Base-by-base conservation (phyloP, 2,797 vertebrate species). In the Micrastur ruficollis region DNA sequence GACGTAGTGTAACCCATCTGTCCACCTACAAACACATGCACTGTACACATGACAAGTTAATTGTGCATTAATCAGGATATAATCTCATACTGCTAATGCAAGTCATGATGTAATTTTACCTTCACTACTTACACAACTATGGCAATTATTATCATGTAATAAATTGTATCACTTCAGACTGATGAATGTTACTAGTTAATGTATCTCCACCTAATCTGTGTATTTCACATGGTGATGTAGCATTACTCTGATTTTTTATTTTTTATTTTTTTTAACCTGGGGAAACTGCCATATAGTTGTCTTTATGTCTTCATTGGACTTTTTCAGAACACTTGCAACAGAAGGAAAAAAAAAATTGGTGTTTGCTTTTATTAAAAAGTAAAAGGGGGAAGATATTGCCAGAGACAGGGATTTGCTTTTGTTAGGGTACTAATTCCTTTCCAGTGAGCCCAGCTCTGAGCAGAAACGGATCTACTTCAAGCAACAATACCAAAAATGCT, bases 31-130 rank as follows among this genome's bases (percentile, higher is more conserved):
- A 96, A 96, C 93, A 94, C 90, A 63, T 53, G 94, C 75, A 16
- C 52, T 85, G 86, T 87, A 81, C 73, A 71, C 85, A 74, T 73
- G 96, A 97, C 91, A 95, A 96, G 94, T 96, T 97, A 96, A 98
- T 97, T 96, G 97, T 95, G 81, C 97, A 93, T 98, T 96, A 95
- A 94, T 97, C 96, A 97, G 96, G 91, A 90, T 86, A 97, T 90
- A 97, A 95, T 97, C 92, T 97, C 94, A 89, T 86, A 73, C 61
- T 89, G 90, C 93, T 97, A 95, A 95, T 92, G 97, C 96, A 95
- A 95, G 87, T 80, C 91, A 94, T 94, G 94, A 95, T 95, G 90
- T 97, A 95, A 97, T 98, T 94, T 96, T 97, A 93, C 92, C 86
- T 95, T 95, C 93, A 94, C 92, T 95, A 80, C 95, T 96, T 91